phyloP scores from a whole-genome alignment of 2,888 invertebrate species.

The Lysandra coridon region DNA sequence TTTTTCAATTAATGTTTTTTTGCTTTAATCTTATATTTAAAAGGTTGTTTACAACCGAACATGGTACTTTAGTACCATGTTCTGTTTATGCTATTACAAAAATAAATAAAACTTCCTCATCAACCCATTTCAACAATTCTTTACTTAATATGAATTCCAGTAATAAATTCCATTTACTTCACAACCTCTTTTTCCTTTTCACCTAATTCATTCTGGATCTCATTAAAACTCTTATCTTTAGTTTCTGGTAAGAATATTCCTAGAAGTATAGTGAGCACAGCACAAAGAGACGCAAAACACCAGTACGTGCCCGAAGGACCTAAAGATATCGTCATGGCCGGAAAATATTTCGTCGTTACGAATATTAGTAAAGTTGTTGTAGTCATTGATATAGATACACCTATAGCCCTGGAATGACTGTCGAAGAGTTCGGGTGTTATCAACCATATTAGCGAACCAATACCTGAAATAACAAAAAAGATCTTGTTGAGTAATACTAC shows the following conservation, averaged over 20 bases:
- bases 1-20: background rate
- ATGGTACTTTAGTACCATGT: too few species aligned
- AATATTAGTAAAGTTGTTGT: constrained; percentile 44
- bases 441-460: constrained; percentile 54
- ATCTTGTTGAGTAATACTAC: too few species aligned
- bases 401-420: constrained; percentile 48
- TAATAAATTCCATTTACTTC: background rate
- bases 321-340: constrained; percentile 44
- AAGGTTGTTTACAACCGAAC: too few species aligned
- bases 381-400: constrained; percentile 44
- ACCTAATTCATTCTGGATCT: constrained; percentile 27
- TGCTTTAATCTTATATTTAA: background rate
- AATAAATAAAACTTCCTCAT: background rate
- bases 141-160: background rate
- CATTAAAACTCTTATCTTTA: constrained; percentile 38
- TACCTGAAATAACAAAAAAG: constrained; percentile 46
- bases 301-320: constrained; percentile 52
- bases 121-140: background rate
- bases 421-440: constrained; percentile 53
- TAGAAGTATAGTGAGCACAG: constrained; percentile 45
- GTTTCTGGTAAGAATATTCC: constrained; percentile 56
- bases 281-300: constrained; percentile 46
- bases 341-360: constrained; percentile 51
- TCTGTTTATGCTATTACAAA: too few species aligned
- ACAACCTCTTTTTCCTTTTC: background rate